These are phyloP conservation scores for Cotesia congregata DNA, from an alignment of 2,888 invertebrate genomes.

Conservation along the genomic window DNA sequence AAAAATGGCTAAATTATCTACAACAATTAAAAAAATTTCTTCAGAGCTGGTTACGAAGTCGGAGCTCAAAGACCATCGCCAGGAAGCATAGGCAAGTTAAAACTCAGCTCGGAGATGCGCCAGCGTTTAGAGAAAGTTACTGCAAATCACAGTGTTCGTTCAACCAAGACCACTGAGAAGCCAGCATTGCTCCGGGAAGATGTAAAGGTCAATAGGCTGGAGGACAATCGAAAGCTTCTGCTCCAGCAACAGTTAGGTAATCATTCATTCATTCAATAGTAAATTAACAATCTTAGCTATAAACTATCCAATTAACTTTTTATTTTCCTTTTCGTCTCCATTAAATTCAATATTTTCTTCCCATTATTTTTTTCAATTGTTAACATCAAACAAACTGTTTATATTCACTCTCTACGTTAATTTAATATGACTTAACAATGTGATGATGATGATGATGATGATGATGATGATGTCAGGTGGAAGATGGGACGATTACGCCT, in stretches of 20 bases:
- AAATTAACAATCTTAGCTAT: not conserved
- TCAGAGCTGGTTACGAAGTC: slow-evolving; percentile 79
- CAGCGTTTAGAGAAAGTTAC: slow-evolving; percentile 90
- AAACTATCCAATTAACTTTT: slow-evolving; percentile 11
- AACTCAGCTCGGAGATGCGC: slow-evolving; percentile 92
- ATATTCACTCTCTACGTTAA: not conserved
- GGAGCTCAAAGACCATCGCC: slow-evolving; percentile 87
- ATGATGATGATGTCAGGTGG: slow-evolving; percentile 55
- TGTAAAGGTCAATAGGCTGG: slow-evolving; percentile 81
- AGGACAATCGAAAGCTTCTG: slow-evolving; percentile 87
- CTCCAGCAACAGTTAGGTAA: slow-evolving; percentile 85
- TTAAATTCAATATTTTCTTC: not conserved
- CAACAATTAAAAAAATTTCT: slow-evolving; percentile 24
- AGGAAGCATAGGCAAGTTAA: slow-evolving; percentile 90
- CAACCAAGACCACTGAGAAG: slow-evolving; percentile 82
- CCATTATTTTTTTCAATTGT: not conserved
- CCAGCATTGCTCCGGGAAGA: slow-evolving; percentile 75
- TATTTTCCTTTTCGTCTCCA: not conserved
- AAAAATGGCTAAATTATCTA: not conserved
- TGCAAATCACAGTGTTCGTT: slow-evolving; percentile 87
- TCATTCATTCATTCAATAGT: slow-evolving; percentile 17
- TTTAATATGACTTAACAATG: not conserved
- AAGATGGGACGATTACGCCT: slow-evolving; percentile 69
- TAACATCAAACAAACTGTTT: not conserved
- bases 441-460: not conserved